A percentile compares a stretch with the other conserved stretches of the same genome.
phyloP scores from a whole-genome alignment of 2,113 vertebrate species.

The Brachyistius frenatus region DNA sequence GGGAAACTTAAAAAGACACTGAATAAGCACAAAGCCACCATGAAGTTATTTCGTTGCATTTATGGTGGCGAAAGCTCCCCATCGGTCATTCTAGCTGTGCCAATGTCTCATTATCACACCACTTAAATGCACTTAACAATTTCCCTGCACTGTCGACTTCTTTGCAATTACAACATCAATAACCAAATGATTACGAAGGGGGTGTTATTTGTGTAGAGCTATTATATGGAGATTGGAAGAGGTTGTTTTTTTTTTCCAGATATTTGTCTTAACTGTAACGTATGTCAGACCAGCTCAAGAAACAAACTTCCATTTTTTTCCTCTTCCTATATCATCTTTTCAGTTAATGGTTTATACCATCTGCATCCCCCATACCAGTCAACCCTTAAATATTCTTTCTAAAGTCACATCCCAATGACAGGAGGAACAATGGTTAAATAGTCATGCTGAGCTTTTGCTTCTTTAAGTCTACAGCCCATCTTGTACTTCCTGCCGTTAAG shows the following conservation, averaged over 20 bases:
- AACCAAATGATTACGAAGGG: not conserved
- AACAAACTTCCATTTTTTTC: conserved; percentile 6
- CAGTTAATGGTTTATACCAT: not conserved
- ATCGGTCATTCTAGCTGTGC: not conserved
- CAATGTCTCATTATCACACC: not conserved
- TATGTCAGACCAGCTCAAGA: not conserved
- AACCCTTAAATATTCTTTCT: conserved; percentile 22
- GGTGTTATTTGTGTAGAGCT: not conserved
- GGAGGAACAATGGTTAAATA: conserved; percentile 21
- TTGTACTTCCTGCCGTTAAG: conserved; percentile 63
- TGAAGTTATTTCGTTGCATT: conserved; percentile 7
- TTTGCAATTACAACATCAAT: not conserved
- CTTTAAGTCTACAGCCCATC: conserved; percentile 10
- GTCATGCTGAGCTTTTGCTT: conserved; percentile 1
- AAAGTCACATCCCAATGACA: conserved; percentile 31
- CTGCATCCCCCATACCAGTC: not conserved
- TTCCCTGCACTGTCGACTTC: not conserved
- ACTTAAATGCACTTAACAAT: not conserved
- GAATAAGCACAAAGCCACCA: not conserved
- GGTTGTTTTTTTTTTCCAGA: not conserved
- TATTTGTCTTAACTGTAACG: conserved; percentile 5
- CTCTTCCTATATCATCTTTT: conserved; percentile 1
- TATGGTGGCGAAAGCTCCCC: not conserved
- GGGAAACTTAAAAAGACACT: conserved; percentile 1
- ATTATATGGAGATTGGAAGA: not conserved